A percentile compares a stretch with the other conserved stretches of the same genome.
These are phyloP conservation scores for Scomber japonicus DNA, from an alignment of 2,113 vertebrate genomes.

Conservation along the genomic window DNA sequence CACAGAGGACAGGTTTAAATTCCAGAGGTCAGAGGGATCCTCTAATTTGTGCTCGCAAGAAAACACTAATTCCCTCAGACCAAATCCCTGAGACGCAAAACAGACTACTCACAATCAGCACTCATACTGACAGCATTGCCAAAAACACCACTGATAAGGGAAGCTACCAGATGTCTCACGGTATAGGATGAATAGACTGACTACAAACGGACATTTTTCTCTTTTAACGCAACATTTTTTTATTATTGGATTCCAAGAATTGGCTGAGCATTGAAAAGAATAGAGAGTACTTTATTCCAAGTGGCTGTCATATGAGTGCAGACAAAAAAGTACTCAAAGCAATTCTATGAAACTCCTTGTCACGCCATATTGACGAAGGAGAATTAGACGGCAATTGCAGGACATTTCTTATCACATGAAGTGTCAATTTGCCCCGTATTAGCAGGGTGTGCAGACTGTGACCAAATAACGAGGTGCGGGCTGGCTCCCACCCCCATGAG, in stretches of 20 bases:
- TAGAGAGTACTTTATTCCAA: slow-evolving; percentile 31
- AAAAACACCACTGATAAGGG: slow-evolving; percentile 52
- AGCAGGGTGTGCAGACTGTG: slow-evolving; percentile 21
- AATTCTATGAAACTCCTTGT: not conserved
- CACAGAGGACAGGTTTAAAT: slow-evolving; percentile 60
- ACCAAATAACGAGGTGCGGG: slow-evolving; percentile 41
- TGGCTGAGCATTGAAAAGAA: slow-evolving; percentile 39
- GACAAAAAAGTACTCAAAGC: slow-evolving; percentile 20
- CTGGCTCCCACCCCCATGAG: slow-evolving; percentile 50
- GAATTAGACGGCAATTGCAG: slow-evolving; percentile 2
- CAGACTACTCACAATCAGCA: slow-evolving; percentile 36
- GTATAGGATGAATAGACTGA: slow-evolving; percentile 21
- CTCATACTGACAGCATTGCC: slow-evolving; percentile 27
- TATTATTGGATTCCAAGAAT: slow-evolving; percentile 63
- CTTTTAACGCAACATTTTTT: slow-evolving; percentile 38
- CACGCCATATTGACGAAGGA: not conserved
- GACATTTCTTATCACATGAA: slow-evolving; percentile 10
- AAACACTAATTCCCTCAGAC: slow-evolving; percentile 44
- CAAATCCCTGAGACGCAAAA: slow-evolving; percentile 58
- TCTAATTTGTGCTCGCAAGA: slow-evolving; percentile 65
- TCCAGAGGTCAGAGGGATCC: slow-evolving; percentile 75
- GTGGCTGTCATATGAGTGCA: slow-evolving; percentile 11
- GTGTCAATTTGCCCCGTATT: slow-evolving; percentile 24
- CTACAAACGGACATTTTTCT: slow-evolving; percentile 31
- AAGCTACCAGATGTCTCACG: slow-evolving; percentile 65